A percentile compares a stretch with the other conserved stretches of the same genome.
These are phyloP conservation scores for Zoanthus sociatus DNA, from an alignment of 92 coral and sea anemone species.

Conservation along the genomic window DNA sequence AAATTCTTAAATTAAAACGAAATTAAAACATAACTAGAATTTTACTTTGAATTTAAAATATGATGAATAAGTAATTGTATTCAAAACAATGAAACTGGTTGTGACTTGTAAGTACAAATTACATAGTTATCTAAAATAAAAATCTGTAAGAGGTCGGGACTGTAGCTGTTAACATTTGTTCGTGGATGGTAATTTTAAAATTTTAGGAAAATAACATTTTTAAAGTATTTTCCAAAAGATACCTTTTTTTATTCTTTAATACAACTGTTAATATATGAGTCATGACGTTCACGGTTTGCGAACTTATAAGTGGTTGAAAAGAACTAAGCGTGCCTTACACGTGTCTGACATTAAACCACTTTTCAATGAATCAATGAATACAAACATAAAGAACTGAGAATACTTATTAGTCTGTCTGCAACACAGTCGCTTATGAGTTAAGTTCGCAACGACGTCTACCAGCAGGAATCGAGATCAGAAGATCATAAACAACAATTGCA, in stretches of 20 bases:
- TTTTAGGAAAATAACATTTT: neutral
- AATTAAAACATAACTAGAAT: neutral
- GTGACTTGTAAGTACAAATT: conserved; percentile 12
- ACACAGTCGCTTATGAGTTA: neutral
- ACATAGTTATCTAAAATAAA: conserved; percentile 28
- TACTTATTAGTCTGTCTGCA: conserved; percentile 25
- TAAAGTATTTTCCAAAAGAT: neutral
- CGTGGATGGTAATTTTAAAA: conserved; percentile 1
- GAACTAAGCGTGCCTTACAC: conserved; percentile 47
- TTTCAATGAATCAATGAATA: conserved; percentile 13
- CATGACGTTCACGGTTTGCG: conserved; percentile 13
- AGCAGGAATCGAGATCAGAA: conserved; percentile 51
- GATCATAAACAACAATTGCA: conserved; percentile 36
- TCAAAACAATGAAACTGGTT: conserved; percentile 12
- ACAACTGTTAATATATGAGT: neutral
- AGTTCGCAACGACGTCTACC: conserved; percentile 21
- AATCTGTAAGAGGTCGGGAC: conserved; percentile 6
- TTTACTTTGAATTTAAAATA: neutral
- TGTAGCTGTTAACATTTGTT: conserved; percentile 7
- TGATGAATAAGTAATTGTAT: neutral
- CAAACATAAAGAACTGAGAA: neutral
- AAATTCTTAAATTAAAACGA: neutral
- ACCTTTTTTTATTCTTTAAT: neutral
- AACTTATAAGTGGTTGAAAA: conserved; percentile 16
- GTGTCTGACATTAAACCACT: conserved; percentile 14